phyloP scores from a whole-genome alignment of 2,797 vertebrate species.

The Menidia menidia region DNA sequence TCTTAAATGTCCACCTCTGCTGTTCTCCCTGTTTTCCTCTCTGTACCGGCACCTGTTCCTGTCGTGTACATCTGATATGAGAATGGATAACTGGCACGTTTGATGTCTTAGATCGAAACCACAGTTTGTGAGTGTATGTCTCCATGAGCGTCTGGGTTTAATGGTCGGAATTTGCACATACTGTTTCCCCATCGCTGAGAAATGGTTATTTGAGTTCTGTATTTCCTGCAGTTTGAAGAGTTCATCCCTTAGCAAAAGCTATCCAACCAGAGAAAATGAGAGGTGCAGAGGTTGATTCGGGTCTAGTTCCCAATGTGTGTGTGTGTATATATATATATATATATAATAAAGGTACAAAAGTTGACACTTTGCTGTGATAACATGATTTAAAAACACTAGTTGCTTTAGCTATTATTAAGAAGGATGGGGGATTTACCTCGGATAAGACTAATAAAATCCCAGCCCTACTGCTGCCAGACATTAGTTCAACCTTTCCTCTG shows the following conservation, averaged over 20 bases:
- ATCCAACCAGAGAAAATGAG: neutral
- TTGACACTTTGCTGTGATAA: neutral
- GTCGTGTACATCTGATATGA: constrained; percentile 7
- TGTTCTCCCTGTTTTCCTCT: no score
- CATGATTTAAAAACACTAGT: neutral
- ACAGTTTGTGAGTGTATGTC: constrained; percentile 1
- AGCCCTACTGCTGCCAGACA: neutral
- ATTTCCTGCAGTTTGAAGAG: neutral
- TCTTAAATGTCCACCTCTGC: no score
- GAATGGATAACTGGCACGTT: neutral
- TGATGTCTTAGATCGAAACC: neutral
- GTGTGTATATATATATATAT: neutral
- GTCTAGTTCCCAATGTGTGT: neutral
- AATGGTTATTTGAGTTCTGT: constrained; percentile 9
- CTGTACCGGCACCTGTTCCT: neutral
- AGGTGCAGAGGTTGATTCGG: no score
- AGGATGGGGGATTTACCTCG: neutral
- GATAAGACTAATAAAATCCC: neutral
- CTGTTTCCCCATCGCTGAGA: neutral
- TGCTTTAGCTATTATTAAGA: neutral
- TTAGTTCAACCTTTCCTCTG: neutral
- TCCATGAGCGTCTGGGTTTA: constrained; percentile 6
- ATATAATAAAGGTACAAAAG: neutral
- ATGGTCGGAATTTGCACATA: neutral
- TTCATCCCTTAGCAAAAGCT: neutral